phyloP scores from a whole-genome alignment of 1,140 invertebrate genomes.

The Aethina tumida region DNA sequence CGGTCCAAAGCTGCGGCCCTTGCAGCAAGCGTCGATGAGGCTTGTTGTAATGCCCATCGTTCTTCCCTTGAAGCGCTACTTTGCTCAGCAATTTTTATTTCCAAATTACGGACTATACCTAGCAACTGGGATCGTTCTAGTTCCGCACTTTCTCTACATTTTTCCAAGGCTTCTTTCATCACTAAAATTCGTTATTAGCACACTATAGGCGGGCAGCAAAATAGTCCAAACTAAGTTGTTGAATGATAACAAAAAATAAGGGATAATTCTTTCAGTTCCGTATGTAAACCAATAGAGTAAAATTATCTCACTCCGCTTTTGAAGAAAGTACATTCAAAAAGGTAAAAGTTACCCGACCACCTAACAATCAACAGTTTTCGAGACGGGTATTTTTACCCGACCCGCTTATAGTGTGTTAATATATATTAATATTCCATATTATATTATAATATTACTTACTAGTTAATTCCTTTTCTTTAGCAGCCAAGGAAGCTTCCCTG shows the following conservation, averaged over 20 bases:
- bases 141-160: slow-evolving; percentile 36
- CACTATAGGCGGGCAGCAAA: no score
- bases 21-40: slow-evolving; percentile 28
- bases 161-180: slow-evolving; percentile 36
- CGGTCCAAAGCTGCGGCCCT: slow-evolving; percentile 37
- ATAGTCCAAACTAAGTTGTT: no score
- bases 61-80: slow-evolving; percentile 33
- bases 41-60: slow-evolving; percentile 32
- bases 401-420: no score
- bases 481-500: slow-evolving; percentile 33
- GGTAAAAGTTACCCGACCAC: no score
- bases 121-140: slow-evolving; percentile 39
- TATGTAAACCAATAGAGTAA: no score
- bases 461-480: slow-evolving; percentile 33
- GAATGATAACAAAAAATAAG: no score
- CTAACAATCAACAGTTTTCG: no score
- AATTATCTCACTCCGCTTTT: no score
- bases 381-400: no score
- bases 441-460: slow-evolving; percentile 20
- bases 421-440: slow-evolving; percentile 1
- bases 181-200: no score
- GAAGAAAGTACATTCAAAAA: no score
- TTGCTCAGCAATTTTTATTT: slow-evolving; percentile 36
- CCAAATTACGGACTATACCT: slow-evolving; percentile 37
- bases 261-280: no score